Percentiles rank a stretch among this genome's conserved stretches.
These are phyloP conservation scores for Horisme vitalbata DNA, from an alignment of 2,888 invertebrate genomes.

Conservation along the genomic window DNA sequence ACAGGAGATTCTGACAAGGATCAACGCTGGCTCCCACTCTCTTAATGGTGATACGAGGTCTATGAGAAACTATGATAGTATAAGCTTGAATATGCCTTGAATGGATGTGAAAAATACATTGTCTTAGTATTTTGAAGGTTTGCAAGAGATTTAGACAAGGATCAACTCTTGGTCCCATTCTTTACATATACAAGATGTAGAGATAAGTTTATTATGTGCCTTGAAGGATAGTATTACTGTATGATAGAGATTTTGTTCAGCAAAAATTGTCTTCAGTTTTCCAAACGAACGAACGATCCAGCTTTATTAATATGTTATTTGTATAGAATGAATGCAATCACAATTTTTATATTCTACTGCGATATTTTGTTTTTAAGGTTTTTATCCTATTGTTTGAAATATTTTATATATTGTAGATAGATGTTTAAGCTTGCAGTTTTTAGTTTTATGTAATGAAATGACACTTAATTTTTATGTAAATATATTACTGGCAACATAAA, in stretches of 20 bases:
- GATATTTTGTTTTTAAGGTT: constrained; percentile 18
- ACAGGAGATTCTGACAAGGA: constrained; percentile 86
- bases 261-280: constrained; percentile 11
- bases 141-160: constrained; percentile 85
- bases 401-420: constrained; percentile 32
- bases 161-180: constrained; percentile 75
- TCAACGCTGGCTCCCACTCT: constrained; percentile 74
- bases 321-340: constrained; percentile 26
- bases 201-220: not conserved
- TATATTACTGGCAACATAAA: constrained; percentile 44
- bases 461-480: constrained; percentile 48
- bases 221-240: constrained; percentile 9
- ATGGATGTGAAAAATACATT: not conserved
- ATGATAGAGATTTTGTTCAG: constrained; percentile 11
- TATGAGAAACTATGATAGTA: constrained; percentile 74
- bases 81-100: constrained; percentile 77
- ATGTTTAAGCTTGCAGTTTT: constrained; percentile 26
- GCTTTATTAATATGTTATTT: constrained; percentile 22
- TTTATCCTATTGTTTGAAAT: constrained; percentile 17
- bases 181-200: constrained; percentile 61
- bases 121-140: constrained; percentile 84
- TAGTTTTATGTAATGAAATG: constrained; percentile 39
- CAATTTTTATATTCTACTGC: constrained; percentile 19
- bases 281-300: constrained; percentile 20
- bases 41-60: constrained; percentile 68